Conservation (phyloP, 2,797 vertebrate genomes). For the Zalophus californianus region DNA sequence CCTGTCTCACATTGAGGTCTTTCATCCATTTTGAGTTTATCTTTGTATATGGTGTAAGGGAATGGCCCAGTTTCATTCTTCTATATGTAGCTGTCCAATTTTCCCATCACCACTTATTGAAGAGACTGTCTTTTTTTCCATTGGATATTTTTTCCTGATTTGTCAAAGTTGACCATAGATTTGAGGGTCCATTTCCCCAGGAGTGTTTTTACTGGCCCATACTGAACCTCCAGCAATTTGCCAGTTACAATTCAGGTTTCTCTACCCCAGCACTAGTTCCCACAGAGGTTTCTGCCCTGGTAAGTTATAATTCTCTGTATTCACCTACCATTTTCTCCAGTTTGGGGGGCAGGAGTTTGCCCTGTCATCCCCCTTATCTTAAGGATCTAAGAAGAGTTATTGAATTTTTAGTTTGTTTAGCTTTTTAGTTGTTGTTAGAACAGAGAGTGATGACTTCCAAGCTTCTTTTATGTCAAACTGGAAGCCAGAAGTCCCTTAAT, state of each 20-base stretch:
- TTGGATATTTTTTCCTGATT: too few relatives aligned
- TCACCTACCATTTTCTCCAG: neutral
- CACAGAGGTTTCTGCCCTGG: neutral
- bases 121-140: too few relatives aligned
- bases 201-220: neutral
- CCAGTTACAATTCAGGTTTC: neutral
- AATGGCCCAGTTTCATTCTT: too few relatives aligned
- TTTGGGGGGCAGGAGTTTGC: neutral
- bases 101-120: too few relatives aligned
- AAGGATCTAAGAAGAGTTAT: neutral
- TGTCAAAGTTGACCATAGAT: too few relatives aligned
- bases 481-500: neutral
- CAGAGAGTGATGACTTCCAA: neutral
- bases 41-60: too few relatives aligned
- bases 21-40: too few relatives aligned
- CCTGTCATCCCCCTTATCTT: neutral
- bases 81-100: too few relatives aligned
- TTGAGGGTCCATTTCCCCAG: too few relatives aligned
- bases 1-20: too few relatives aligned
- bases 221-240: neutral
- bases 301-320: neutral
- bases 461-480: neutral
- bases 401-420: neutral
- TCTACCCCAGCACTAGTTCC: neutral
- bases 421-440: neutral